Evolutionary conservation across 2,113 vertebrate genomes (phyloP).

Genomic region (Varanus salvator): DNA sequence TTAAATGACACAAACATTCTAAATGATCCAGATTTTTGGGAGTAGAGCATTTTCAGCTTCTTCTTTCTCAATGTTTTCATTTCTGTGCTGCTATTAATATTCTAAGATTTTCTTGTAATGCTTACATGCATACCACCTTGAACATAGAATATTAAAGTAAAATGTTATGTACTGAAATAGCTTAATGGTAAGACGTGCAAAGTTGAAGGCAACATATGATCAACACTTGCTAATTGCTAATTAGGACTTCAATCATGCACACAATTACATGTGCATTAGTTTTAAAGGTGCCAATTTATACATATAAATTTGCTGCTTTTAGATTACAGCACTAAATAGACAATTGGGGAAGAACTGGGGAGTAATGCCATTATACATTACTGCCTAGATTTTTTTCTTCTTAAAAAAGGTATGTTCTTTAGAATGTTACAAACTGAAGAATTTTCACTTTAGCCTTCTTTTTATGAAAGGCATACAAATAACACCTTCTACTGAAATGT

Average conservation of each 20-base stretch:
- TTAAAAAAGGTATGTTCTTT: not conserved
- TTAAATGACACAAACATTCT: not conserved
- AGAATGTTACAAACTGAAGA: not conserved
- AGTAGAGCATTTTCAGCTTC: not conserved
- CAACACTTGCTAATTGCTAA: constrained; percentile 56
- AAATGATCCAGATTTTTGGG: not conserved
- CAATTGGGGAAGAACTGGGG: constrained; percentile 17
- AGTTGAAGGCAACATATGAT: constrained; percentile 35
- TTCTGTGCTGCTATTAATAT: not conserved
- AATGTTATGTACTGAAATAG: constrained; percentile 29
- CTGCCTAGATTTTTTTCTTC: not conserved
- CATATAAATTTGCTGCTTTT: constrained; percentile 69
- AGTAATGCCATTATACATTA: not conserved
- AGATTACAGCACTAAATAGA: constrained; percentile 72
- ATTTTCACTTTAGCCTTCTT: not conserved
- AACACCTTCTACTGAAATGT: not conserved
- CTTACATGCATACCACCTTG: not conserved
- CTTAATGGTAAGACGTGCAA: constrained; percentile 15
- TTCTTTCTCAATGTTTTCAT: not conserved
- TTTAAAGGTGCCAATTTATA: constrained; percentile 54
- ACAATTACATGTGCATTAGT: not conserved
- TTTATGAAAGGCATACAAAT: not conserved
- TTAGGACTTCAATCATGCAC: constrained; percentile 43
- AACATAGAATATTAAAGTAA: not conserved
- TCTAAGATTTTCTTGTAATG: no score